phyloP scores from a whole-genome alignment of 2,113 vertebrate genomes.

The Neogobius melanostomus region DNA sequence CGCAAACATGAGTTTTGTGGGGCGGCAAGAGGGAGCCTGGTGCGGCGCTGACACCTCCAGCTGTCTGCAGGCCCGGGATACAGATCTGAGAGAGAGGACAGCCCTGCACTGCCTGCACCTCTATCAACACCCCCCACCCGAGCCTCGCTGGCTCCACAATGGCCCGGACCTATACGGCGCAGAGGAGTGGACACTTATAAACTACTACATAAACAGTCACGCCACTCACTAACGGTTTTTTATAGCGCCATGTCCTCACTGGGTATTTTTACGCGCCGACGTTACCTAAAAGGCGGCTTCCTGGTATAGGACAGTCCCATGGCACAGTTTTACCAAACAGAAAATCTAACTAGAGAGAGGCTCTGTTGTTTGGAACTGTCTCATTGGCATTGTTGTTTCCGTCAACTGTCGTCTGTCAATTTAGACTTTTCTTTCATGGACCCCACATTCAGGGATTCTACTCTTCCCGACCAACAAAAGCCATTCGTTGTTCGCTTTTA shows the following conservation, averaged over 20 bases:
- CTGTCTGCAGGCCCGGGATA: constrained; percentile 75
- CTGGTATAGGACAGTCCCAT: neutral
- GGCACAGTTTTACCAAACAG: neutral
- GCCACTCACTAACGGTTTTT: neutral
- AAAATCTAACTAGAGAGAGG: too few species aligned
- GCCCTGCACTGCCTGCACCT: neutral
- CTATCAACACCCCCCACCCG: constrained; percentile 7
- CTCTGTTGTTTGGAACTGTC: too few species aligned
- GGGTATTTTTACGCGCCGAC: neutral
- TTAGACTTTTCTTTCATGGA: too few species aligned
- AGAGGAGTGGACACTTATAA: constrained; percentile 3
- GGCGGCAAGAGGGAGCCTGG: constrained; percentile 63
- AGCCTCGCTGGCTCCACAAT: neutral
- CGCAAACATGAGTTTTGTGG: constrained; percentile 69
- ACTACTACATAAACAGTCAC: neutral
- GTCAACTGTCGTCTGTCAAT: too few species aligned
- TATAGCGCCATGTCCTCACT: neutral
- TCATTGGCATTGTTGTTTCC: too few species aligned
- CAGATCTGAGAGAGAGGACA: constrained; percentile 69
- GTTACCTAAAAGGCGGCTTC: neutral
- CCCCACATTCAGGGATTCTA: too few species aligned
- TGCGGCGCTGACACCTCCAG: constrained; percentile 78
- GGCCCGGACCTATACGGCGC: neutral
- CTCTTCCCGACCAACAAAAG: too few species aligned
- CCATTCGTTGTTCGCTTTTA: too few species aligned